Evolutionary conservation across 2,797 vertebrate species (phyloP).

Genomic region (Dromococcyx pavoninus): DNA sequence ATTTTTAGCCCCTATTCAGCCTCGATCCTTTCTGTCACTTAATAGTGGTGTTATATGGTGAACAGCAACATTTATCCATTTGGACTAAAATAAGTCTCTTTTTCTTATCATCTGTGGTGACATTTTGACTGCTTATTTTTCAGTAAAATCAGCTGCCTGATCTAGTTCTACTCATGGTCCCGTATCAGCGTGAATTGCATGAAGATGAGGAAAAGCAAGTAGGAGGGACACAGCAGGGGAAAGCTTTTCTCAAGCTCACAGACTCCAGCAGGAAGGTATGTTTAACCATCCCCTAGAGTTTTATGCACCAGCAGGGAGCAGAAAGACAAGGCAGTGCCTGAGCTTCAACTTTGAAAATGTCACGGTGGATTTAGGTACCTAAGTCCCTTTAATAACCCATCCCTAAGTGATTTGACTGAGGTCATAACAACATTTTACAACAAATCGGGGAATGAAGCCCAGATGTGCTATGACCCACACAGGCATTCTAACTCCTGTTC

Average conservation of each 20-base stretch:
- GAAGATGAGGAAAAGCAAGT: neutral
- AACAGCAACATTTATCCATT: neutral
- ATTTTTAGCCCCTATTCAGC: neutral
- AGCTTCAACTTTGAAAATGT: constrained; percentile 64
- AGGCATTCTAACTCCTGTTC: neutral
- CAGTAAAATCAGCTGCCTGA: neutral
- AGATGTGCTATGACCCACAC: neutral
- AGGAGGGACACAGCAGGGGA: fast-evolving
- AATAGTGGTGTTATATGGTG: fast-evolving
- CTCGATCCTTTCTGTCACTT: neutral
- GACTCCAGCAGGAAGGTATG: neutral
- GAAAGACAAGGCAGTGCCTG: constrained; percentile 26
- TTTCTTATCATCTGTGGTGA: fast-evolving
- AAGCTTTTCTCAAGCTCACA: neutral
- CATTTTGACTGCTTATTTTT: neutral
- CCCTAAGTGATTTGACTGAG: constrained; percentile 55
- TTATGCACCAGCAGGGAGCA: neutral
- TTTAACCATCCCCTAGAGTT: constrained; percentile 13
- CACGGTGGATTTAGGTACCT: constrained; percentile 64
- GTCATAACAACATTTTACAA: constrained; percentile 52
- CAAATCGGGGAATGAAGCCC: constrained; percentile 53
- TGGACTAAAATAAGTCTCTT: neutral
- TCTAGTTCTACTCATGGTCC: neutral
- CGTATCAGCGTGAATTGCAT: fast-evolving
- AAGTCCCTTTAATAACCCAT: constrained; percentile 65